These are phyloP conservation scores for Eristalis arbustorum DNA, from an alignment of 2,888 invertebrate species.

Conservation along the genomic window DNA sequence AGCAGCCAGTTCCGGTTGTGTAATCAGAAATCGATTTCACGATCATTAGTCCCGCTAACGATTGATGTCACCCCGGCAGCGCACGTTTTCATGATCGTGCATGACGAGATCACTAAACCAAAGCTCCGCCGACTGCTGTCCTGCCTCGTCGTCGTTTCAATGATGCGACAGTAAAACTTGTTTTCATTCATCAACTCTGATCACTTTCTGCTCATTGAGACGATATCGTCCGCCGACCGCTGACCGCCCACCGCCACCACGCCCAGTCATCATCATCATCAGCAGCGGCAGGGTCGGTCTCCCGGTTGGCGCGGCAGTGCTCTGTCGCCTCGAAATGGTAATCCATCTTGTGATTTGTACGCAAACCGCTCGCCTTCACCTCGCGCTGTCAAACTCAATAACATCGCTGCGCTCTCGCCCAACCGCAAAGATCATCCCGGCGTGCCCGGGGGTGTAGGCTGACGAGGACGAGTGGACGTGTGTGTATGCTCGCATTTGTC, in stretches of 20 bases:
- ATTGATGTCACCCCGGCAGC: background rate
- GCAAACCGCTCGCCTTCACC: background rate
- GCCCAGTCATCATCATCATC: background rate
- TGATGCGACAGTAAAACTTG: background rate
- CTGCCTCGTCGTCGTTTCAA: background rate
- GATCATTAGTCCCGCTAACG: background rate
- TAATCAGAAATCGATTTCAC: background rate
- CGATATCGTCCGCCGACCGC: background rate
- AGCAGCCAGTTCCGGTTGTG: background rate
- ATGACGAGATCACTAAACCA: background rate
- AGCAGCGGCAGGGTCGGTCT: background rate
- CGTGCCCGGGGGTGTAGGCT: no score
- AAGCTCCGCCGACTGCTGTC: no score
- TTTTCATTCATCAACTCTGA: background rate
- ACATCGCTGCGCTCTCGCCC: background rate
- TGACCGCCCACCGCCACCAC: background rate
- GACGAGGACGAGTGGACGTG: constrained; percentile 1
- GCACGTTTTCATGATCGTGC: background rate
- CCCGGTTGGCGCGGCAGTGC: background rate
- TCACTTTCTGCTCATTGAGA: background rate
- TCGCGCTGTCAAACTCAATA: background rate
- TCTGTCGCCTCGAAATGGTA: background rate
- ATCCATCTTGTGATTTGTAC: background rate
- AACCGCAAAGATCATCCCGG: background rate
- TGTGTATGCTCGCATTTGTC: constrained; percentile 50